These are phyloP conservation scores for Myopa tessellatipennis DNA, from an alignment of 2,888 invertebrate genomes.

Conservation along the genomic window DNA sequence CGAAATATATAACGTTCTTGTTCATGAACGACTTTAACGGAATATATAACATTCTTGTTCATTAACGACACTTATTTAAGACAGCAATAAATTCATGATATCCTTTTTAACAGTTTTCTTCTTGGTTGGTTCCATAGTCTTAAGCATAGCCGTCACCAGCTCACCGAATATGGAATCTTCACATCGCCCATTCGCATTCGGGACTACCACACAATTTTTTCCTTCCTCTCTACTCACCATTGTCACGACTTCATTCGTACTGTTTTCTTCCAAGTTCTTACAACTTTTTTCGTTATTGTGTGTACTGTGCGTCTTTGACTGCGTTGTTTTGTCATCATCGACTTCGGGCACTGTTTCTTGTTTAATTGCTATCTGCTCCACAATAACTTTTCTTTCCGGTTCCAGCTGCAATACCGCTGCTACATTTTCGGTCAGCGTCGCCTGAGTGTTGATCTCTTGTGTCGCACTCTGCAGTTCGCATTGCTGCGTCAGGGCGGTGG, in stretches of 20 bases:
- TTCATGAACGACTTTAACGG: too few relatives aligned
- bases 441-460: neutral
- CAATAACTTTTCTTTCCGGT: slow-evolving; percentile 6
- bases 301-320: neutral
- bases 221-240: neutral
- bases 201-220: too few relatives aligned
- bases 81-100: slow-evolving; percentile 58
- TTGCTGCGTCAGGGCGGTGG: too few relatives aligned
- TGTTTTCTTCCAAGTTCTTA: neutral
- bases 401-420: neutral
- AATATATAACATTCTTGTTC: neutral
- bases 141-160: slow-evolving; percentile 56
- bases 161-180: slow-evolving; percentile 61
- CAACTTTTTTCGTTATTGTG: neutral
- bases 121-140: slow-evolving; percentile 52
- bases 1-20: too few relatives aligned
- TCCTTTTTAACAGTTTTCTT: slow-evolving; percentile 56
- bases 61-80: neutral
- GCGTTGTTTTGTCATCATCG: neutral
- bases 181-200: slow-evolving; percentile 45
- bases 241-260: neutral
- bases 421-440: neutral
- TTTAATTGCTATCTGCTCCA: slow-evolving; percentile 9
- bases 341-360: neutral
- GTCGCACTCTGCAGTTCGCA: neutral